Evolutionary conservation across 2,113 vertebrate species (phyloP), one percentile per base, ranked within the genome.

Genomic region (Phrynosoma platyrhinos): DNA sequence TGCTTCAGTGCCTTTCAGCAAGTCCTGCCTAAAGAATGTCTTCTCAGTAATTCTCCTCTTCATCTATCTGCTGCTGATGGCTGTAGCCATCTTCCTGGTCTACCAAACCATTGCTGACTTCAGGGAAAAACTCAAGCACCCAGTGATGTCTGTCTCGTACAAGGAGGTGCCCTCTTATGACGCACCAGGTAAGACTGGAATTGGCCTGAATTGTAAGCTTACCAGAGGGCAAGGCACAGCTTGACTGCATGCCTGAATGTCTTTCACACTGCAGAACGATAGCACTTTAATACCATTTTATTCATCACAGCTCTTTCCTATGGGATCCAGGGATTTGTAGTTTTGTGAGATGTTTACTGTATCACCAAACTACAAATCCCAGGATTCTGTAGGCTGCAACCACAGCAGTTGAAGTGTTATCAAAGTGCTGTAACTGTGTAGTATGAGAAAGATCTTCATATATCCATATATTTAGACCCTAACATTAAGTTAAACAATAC

Each of bases 81-180:
- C 97, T 0, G 98, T 98, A 79, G 99, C 99, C 0, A 96, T 96
- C 52, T 99, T 99, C 95, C 96, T 99, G 92, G 98, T 98, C 92
- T 99, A 99, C 94, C 99, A 99, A 95, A 99, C 98, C 88, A 98
- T 99, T 95, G 97, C 96, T 0, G 99, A 99, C 96, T 99, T 99
- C 89, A 93, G 98, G 79, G 97, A 98, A 88, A 99, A 99, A 88
- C 96, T 99, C 85, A 98, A 97, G 91, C 98, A 99, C 90, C 99
- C 99, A 0, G 99, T 99, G 83, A 99, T 99, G 99, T 99, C 99
- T 0, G 99, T 99, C 92, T 98, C 97, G 40, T 99, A 98, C 93
- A 98, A 99, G 92, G 98, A 99, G 90, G 98, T 99, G 25, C 97
- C 98, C 52, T 94, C 92, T n/a, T 99, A 99, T 0, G 95, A 98